phyloP scores from a whole-genome alignment of 2,797 vertebrate species.

The Gymnodraco acuticeps region DNA sequence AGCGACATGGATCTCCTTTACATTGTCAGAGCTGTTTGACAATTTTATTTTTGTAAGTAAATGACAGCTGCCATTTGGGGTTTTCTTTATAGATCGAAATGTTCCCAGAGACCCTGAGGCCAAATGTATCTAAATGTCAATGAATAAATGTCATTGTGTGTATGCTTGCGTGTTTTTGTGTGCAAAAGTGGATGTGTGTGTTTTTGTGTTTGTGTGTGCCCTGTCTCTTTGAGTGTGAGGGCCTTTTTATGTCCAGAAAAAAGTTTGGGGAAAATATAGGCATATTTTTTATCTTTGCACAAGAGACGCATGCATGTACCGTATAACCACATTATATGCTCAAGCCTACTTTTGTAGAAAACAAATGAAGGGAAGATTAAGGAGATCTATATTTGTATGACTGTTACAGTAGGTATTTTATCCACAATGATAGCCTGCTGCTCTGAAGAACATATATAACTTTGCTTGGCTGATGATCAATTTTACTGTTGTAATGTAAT shows the following conservation, averaged over 20 bases:
- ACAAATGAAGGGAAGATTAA: constrained; percentile 17
- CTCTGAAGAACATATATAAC: not conserved
- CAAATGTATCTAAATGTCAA: constrained; percentile 55
- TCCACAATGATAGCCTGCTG: constrained; percentile 23
- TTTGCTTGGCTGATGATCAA: constrained; percentile 18
- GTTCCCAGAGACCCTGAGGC: constrained; percentile 37
- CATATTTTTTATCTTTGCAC: constrained; percentile 17
- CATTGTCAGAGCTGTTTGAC: constrained; percentile 25
- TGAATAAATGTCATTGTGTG: constrained; percentile 48
- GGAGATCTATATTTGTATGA: not conserved
- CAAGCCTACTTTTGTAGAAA: constrained; percentile 8
- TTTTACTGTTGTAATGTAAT: constrained; percentile 15
- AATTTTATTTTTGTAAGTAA: constrained; percentile 39
- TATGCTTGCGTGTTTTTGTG: constrained; percentile 1
- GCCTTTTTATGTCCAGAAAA: no score
- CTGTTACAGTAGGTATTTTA: not conserved
- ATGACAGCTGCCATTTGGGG: constrained; percentile 49
- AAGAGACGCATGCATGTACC: not conserved
- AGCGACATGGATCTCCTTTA: constrained; percentile 10
- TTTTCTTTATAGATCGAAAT: constrained; percentile 51
- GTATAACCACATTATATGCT: not conserved
- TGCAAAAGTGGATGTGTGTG: not conserved
- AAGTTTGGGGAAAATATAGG: constrained; percentile 1
- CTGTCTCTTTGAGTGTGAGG: not conserved
- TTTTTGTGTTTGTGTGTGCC: not conserved